Conservation (phyloP, 2,797 vertebrate species). For the Halcyon leucocephala region DNA sequence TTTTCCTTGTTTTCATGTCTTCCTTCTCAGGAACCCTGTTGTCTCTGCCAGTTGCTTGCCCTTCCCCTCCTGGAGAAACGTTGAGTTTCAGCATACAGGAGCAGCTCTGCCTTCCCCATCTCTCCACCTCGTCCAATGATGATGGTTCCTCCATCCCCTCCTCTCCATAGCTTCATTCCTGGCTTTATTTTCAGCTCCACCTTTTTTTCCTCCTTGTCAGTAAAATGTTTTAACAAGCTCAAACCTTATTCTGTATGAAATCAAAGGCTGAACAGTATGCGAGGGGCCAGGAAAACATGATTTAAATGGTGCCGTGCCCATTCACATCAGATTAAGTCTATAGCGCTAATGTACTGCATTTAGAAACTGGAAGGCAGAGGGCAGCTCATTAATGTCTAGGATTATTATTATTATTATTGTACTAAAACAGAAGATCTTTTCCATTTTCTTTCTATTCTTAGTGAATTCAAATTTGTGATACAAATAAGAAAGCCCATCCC, state of each 20-base stretch:
- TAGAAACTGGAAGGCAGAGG: constrained; percentile 26
- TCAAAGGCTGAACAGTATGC: background rate
- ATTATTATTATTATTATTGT: constrained; percentile 33
- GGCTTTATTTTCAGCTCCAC: background rate
- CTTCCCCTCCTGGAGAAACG: background rate
- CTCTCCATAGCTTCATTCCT: background rate
- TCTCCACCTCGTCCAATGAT: fast-evolving
- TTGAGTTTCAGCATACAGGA: fast-evolving
- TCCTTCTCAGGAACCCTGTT: fast-evolving
- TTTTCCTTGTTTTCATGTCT: background rate
- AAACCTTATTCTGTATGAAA: background rate
- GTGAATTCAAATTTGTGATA: background rate
- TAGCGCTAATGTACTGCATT: constrained; percentile 54
- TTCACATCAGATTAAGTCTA: background rate
- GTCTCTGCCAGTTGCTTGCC: background rate
- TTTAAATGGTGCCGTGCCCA: constrained; percentile 22
- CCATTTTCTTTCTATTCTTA: constrained; percentile 16
- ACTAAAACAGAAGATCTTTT: constrained; percentile 25
- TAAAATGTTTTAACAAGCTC: background rate
- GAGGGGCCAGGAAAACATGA: background rate
- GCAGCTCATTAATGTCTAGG: constrained; percentile 50
- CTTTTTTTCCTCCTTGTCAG: background rate
- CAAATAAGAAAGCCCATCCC: background rate
- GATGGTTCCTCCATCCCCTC: fast-evolving
- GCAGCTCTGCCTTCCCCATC: background rate